Evolutionary conservation across 2,797 vertebrate genomes (phyloP).

Genomic region (Cyprinella venusta): DNA sequence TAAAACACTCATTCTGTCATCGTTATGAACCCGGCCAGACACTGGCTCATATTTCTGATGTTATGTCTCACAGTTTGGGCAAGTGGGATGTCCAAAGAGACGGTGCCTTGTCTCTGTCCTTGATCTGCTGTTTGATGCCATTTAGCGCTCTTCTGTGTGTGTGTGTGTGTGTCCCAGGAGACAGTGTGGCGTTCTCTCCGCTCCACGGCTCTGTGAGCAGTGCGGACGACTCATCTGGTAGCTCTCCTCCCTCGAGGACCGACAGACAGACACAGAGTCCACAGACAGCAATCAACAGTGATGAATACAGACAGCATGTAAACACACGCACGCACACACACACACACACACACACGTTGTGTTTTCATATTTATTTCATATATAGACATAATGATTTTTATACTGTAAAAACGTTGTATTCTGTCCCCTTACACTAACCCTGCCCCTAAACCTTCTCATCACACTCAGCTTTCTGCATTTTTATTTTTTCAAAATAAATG

Average conservation of each 20-base stretch:
- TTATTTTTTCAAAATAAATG: too few species aligned
- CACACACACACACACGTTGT: not conserved
- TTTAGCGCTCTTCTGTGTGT: not conserved
- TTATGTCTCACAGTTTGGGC: not conserved
- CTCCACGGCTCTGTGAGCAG: slow-evolving; percentile 69
- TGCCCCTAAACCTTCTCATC: too few species aligned
- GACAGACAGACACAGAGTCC: slow-evolving; percentile 66
- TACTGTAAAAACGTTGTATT: too few species aligned
- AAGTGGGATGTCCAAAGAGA: not conserved
- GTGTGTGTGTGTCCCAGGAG: slow-evolving; percentile 48
- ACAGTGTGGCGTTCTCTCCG: slow-evolving; percentile 61
- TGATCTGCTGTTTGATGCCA: slow-evolving; percentile 30
- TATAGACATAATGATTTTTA: too few species aligned
- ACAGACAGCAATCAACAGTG: slow-evolving; percentile 68
- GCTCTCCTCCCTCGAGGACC: slow-evolving; percentile 41
- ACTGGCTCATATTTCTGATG: not conserved
- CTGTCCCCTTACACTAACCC: too few species aligned
- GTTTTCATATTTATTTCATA: too few species aligned
- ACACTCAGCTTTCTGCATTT: too few species aligned
- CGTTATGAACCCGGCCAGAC: not conserved
- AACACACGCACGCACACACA: slow-evolving; percentile 12
- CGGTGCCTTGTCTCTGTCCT: not conserved
- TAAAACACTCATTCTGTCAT: not conserved
- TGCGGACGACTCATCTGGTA: slow-evolving; percentile 59
- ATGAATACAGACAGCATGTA: slow-evolving; percentile 66